These are phyloP conservation scores for Naja naja DNA, from an alignment of 2,113 vertebrate species.

Conservation along the genomic window DNA sequence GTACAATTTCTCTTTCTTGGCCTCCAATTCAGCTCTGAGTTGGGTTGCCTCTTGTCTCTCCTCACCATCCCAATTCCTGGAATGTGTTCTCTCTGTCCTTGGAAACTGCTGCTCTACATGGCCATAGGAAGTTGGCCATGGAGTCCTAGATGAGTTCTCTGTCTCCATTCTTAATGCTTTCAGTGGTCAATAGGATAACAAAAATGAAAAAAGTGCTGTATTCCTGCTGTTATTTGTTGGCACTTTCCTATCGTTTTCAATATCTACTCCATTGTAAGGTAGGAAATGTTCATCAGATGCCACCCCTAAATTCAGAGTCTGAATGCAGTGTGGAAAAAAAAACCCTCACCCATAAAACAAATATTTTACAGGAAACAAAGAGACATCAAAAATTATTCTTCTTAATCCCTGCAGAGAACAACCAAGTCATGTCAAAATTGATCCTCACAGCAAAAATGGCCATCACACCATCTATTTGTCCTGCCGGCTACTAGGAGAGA, in stretches of 20 bases:
- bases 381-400: background rate
- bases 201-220: too few relatives aligned
- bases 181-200: background rate
- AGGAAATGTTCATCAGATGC: background rate
- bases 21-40: too few relatives aligned
- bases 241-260: background rate
- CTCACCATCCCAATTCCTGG: too few relatives aligned
- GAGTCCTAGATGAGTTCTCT: background rate
- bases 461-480: background rate
- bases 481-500: background rate
- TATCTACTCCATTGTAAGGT: background rate
- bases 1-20: background rate
- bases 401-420: background rate
- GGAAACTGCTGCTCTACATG: too few relatives aligned
- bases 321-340: background rate
- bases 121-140: background rate
- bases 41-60: too few relatives aligned
- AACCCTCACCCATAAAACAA: background rate
- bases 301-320: background rate
- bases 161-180: background rate
- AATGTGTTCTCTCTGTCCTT: too few relatives aligned
- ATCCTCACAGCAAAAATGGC: background rate
- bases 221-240: background rate
- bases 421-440: background rate
- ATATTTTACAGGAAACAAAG: background rate